Evolutionary conservation across 1,140 invertebrate genomes (phyloP), one percentile per base, ranked within the genome.

Genomic region (Coenobita brevimanus): DNA sequence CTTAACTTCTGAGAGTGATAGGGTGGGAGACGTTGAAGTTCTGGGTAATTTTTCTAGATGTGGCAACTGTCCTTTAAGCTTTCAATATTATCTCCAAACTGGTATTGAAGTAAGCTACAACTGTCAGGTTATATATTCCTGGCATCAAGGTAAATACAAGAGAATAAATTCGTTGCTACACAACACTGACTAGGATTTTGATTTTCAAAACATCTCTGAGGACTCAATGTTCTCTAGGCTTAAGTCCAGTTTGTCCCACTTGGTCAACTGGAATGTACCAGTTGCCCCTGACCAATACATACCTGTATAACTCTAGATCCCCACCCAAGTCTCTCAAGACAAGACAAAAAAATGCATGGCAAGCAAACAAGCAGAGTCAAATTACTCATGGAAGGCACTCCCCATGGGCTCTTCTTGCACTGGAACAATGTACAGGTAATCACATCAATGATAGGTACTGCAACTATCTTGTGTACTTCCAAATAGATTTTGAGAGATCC

Each of bases 1-100:
- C 21, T 43, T 79, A 15, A 79, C 76, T 36, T 79, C 76, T 38
- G 76, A n/a, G n/a, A 54, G 60, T 54, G 76, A 79, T 41, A 30
- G 76, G 76, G 60, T 79, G 3, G 76, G 76, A 8, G 60, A 64
- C 15, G 46, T 79, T 15, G 33, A 79, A 24, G 76, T 79, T 10
- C 10, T 36, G 76, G n/a, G 46, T 10, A 30, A 30, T 1, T 27
- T 79, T 3, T 41, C 76, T 17, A 64, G 41, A 13, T 79, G 27
- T 3, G 76, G 60, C 15, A 15, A 79, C 46, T 79, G 76, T 10
- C 76, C 76, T 79, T 30, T 79, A 64, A 17, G 36, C 15, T 43
- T 79, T 79, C 46, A 43, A n/a, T 79, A 79, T 38, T 79, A 27
- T 38, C 46, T 33, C n/a, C n/a, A n/a, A 17, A 54, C 10, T 17